These are phyloP conservation scores for Lomographa bimaculata DNA, from an alignment of 2,888 invertebrate species.

Conservation along the genomic window DNA sequence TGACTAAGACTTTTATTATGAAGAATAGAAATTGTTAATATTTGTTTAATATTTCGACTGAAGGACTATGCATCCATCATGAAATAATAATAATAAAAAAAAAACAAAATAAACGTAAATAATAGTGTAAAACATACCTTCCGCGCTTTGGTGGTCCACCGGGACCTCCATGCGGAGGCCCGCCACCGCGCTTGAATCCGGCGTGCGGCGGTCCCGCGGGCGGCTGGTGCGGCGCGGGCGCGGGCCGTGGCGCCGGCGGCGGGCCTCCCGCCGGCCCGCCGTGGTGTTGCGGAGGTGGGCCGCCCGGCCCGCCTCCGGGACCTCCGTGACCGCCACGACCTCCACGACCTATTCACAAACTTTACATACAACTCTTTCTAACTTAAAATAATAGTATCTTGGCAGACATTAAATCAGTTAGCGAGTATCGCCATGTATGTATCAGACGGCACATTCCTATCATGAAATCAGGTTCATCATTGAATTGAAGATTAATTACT, in stretches of 20 bases:
- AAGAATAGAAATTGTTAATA: too few species aligned
- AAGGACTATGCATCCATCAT: too few species aligned
- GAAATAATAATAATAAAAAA: too few species aligned
- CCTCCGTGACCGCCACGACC: conserved; percentile 62
- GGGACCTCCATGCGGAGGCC: conserved; percentile 61
- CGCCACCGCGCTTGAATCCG: conserved; percentile 62
- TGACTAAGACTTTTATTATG: too few species aligned
- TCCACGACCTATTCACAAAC: conserved; percentile 40
- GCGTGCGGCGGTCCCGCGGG: conserved; percentile 47
- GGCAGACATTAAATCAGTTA: too few species aligned
- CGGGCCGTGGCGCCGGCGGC: conserved; percentile 44
- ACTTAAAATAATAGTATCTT: too few species aligned
- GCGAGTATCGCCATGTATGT: conserved; percentile 73
- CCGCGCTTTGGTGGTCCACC: conserved; percentile 72
- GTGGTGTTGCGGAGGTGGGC: conserved; percentile 27
- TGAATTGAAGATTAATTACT: too few species aligned
- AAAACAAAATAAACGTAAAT: conserved; percentile 2
- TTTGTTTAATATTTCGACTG: too few species aligned
- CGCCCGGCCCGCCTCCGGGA: conserved; percentile 30
- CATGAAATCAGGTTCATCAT: conserved; percentile 76
- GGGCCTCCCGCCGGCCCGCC: conserved; percentile 34
- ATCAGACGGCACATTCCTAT: conserved; percentile 83
- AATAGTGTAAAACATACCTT: conserved; percentile 47
- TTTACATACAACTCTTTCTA: too few species aligned
- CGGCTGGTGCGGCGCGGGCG: conserved; percentile 32